These are phyloP conservation scores for Vireo griseus DNA, from an alignment of 2,797 vertebrate species.

Conservation along the genomic window DNA sequence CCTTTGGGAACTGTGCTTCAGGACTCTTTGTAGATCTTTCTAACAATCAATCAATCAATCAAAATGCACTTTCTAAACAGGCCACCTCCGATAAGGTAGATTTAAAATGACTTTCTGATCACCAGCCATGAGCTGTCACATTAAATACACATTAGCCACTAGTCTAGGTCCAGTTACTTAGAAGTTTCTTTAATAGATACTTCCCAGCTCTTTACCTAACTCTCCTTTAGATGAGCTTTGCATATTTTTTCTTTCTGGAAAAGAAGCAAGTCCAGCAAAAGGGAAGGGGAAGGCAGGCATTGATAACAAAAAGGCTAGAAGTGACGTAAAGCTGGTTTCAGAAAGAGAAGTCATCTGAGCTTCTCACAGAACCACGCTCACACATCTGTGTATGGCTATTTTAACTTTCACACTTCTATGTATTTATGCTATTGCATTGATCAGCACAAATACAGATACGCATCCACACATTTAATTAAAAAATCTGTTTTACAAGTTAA, in stretches of 20 bases:
- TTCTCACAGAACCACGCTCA: not conserved
- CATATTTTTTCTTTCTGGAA: not conserved
- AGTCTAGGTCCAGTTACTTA: not conserved
- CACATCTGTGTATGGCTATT: fast-evolving
- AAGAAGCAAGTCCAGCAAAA: not conserved
- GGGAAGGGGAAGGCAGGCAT: not conserved
- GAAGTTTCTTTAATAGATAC: not conserved
- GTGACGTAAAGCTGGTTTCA: not conserved
- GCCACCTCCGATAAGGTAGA: not conserved
- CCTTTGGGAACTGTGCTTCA: not conserved
- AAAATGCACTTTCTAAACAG: not conserved
- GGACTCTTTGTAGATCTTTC: not conserved
- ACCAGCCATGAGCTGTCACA: not conserved
- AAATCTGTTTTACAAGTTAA: not conserved
- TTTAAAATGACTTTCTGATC: not conserved
- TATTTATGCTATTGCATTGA: not conserved
- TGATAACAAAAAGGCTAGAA: not conserved
- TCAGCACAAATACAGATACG: not conserved
- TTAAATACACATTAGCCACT: not conserved
- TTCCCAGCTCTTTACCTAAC: not conserved
- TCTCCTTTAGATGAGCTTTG: not conserved
- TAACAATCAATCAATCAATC: not conserved
- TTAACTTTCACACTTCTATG: not conserved
- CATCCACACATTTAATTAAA: not conserved
- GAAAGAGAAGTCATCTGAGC: not conserved